phyloP scores from a whole-genome alignment of 2,113 vertebrate genomes.

The Abramis brama region DNA sequence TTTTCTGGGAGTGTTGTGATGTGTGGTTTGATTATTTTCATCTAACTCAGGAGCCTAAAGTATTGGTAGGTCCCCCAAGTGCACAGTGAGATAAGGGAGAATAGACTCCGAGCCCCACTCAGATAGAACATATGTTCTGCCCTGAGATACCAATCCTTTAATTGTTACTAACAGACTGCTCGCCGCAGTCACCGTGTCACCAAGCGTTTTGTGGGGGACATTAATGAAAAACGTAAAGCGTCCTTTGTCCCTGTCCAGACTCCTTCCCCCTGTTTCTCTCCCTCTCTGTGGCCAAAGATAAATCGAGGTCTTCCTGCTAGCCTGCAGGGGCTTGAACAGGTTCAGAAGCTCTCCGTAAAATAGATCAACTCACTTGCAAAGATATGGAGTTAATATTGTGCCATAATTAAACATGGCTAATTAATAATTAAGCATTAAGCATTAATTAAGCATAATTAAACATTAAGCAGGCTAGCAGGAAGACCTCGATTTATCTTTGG shows the following conservation, averaged over 20 bases:
- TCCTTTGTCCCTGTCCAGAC: neutral
- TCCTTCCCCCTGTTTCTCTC: neutral
- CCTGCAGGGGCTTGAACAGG: neutral
- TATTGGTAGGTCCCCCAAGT: neutral
- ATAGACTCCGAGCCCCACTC: neutral
- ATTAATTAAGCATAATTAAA: too few relatives aligned
- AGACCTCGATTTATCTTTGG: too few relatives aligned
- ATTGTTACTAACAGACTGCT: conserved; percentile 1
- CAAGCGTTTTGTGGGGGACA: neutral
- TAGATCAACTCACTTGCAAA: neutral
- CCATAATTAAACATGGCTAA: too few relatives aligned
- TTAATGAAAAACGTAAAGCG: conserved; percentile 5
- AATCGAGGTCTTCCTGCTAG: neutral
- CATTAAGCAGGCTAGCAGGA: too few relatives aligned
- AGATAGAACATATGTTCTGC: conserved; percentile 20
- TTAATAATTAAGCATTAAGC: too few relatives aligned
- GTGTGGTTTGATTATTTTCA: too few relatives aligned
- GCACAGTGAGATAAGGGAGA: neutral
- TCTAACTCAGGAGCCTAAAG: neutral
- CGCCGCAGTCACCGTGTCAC: neutral
- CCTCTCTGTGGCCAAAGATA: conserved; percentile 22
- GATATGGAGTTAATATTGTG: too few relatives aligned
- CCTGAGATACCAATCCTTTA: conserved; percentile 19
- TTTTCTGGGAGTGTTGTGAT: too few relatives aligned
- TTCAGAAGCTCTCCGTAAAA: neutral